Percentiles rank a stretch among this genome's conserved stretches.
Conservation (phyloP, 2,888 invertebrate genomes). For the Sinhomidia bicolor region DNA sequence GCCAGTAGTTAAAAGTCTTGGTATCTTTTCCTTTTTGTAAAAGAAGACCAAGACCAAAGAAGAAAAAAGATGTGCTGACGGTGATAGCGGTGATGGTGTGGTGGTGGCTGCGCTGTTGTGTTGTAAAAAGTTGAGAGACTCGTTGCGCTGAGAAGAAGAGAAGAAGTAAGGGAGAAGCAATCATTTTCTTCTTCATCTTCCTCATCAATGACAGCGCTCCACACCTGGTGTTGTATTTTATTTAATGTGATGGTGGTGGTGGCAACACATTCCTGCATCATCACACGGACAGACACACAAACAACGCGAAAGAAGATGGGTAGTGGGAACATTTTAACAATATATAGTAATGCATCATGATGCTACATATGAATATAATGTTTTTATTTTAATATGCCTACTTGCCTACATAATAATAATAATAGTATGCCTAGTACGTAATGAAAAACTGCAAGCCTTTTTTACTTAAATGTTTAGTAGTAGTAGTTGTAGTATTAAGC, state of each 20-base stretch:
- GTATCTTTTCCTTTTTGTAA: background rate
- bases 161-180: constrained; percentile 55
- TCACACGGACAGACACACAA: constrained; percentile 1
- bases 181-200: constrained; percentile 65
- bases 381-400: too few relatives aligned
- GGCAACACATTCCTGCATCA: constrained; percentile 59
- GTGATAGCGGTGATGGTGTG: background rate
- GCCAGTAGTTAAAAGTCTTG: background rate
- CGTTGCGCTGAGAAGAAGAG: background rate
- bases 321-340: too few relatives aligned
- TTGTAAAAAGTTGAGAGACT: background rate
- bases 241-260: constrained; percentile 40
- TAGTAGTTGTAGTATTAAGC: too few relatives aligned
- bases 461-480: too few relatives aligned
- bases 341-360: background rate
- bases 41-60: background rate
- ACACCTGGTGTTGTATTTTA: constrained; percentile 71
- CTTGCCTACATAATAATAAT: too few relatives aligned
- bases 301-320: background rate
- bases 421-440: background rate
- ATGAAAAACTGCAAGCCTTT: constrained; percentile 7
- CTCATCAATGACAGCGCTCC: constrained; percentile 74
- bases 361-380: background rate
- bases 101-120: background rate
- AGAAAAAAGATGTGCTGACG: constrained; percentile 1